Conservation (phyloP, 35 echinoderm and acorn worm genomes). For the Strongylocentrotus purpuratus region DNA sequence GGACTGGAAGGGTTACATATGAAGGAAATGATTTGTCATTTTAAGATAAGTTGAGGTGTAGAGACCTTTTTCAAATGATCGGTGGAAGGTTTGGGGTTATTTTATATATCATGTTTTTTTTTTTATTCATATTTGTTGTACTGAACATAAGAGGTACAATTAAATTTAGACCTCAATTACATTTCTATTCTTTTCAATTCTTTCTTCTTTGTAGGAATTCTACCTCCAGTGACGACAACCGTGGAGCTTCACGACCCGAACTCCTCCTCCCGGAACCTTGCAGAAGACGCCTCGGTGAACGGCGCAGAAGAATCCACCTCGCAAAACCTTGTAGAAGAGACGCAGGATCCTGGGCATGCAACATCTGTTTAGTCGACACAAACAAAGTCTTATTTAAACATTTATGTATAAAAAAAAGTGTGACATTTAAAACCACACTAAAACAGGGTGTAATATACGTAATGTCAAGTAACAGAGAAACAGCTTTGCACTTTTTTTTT, state of each 20-base stretch:
- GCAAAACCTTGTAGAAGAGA: not conserved
- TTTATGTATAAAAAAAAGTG: not conserved
- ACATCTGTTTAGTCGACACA: conserved; percentile 13
- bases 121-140: not conserved
- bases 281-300: not conserved
- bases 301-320: not conserved
- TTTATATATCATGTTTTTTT: not conserved
- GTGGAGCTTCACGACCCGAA: conserved; percentile 62
- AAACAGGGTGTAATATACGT: not conserved
- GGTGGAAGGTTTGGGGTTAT: not conserved
- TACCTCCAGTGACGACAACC: conserved; percentile 72
- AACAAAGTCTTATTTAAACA: not conserved
- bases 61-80: not conserved
- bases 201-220: conserved; percentile 56
- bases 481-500: not conserved
- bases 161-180: not conserved
- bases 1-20: too few relatives aligned
- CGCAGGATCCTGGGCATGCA: not conserved
- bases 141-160: too few relatives aligned
- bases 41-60: too few relatives aligned
- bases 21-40: too few relatives aligned
- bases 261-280: not conserved
- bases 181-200: not conserved
- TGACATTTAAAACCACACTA: not conserved
- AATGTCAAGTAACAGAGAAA: not conserved